Percentiles rank a stretch among this genome's conserved stretches.
Conservation (phyloP, 2,113 vertebrate genomes). For the Cryptomyrus ogoouensis region DNA sequence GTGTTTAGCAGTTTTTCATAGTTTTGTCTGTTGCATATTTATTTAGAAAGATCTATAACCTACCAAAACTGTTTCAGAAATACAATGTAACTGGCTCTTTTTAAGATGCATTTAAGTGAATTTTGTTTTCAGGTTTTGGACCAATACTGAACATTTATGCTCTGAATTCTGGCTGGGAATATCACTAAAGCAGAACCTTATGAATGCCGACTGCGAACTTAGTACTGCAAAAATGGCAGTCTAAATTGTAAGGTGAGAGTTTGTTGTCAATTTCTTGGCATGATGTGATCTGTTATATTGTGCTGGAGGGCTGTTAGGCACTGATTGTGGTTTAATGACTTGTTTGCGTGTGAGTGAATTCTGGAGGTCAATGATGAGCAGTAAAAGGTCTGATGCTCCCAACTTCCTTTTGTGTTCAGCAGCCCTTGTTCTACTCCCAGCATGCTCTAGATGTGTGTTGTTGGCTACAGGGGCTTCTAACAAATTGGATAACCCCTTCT, state of each 20-base stretch:
- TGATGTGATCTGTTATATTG: not conserved
- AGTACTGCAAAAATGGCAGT: not conserved
- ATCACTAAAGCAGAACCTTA: not conserved
- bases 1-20: not conserved
- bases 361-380: conserved; percentile 74
- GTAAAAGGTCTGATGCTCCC: conserved; percentile 77
- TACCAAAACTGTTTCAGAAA: not conserved
- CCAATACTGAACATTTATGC: not conserved
- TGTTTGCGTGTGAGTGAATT: not conserved
- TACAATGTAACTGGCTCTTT: not conserved
- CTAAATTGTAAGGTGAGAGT: not conserved
- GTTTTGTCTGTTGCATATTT: not conserved
- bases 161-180: not conserved
- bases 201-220: not conserved
- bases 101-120: not conserved
- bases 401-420: conserved; percentile 60
- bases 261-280: not conserved
- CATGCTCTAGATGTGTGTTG: conserved; percentile 46
- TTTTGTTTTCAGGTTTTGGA: not conserved
- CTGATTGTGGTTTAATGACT: not conserved
- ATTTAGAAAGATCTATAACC: not conserved
- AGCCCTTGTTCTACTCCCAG: conserved; percentile 42
- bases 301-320: not conserved
- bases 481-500: conserved; percentile 19
- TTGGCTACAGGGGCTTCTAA: conserved; percentile 25